phyloP scores from a whole-genome alignment of 2,797 vertebrate genomes.

The Fundulus diaphanus region DNA sequence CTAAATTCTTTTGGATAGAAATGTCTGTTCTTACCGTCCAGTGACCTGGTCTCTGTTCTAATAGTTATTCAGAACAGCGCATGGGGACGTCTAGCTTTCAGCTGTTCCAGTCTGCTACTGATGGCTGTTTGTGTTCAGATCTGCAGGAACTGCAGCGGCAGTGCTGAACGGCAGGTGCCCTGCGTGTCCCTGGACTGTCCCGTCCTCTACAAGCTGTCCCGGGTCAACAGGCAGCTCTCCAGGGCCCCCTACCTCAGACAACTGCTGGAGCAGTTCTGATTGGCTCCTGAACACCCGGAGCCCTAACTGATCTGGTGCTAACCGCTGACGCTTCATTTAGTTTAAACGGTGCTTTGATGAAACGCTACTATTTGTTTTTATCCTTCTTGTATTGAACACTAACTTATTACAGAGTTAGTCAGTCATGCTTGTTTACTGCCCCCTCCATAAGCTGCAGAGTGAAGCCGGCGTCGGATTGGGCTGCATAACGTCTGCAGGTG shows the following conservation, averaged over 20 bases:
- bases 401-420: not conserved
- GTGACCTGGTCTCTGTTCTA: too few relatives aligned
- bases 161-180: constrained; percentile 87
- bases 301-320: constrained; percentile 68
- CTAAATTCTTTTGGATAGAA: not conserved
- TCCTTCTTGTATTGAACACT: not conserved
- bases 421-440: constrained; percentile 48
- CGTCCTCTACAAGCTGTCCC: constrained; percentile 91
- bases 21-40: not conserved
- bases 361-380: constrained; percentile 53
- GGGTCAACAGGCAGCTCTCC: constrained; percentile 89
- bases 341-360: constrained; percentile 69
- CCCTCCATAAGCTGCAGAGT: constrained; percentile 60
- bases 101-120: not conserved
- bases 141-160: constrained; percentile 91
- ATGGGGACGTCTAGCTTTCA: not conserved
- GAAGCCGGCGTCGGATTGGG: constrained; percentile 18
- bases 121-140: constrained; percentile 78
- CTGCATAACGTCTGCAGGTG: too few relatives aligned
- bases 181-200: constrained; percentile 95
- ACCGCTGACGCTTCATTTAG: constrained; percentile 38
- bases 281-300: constrained; percentile 7
- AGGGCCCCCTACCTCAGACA: constrained; percentile 95
- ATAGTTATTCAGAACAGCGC: too few relatives aligned
- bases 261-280: constrained; percentile 95